A percentile compares a stretch with the other conserved stretches of the same genome.
Evolutionary conservation across 2,113 vertebrate genomes (phyloP).

Genomic region (Ictalurus furcatus): DNA sequence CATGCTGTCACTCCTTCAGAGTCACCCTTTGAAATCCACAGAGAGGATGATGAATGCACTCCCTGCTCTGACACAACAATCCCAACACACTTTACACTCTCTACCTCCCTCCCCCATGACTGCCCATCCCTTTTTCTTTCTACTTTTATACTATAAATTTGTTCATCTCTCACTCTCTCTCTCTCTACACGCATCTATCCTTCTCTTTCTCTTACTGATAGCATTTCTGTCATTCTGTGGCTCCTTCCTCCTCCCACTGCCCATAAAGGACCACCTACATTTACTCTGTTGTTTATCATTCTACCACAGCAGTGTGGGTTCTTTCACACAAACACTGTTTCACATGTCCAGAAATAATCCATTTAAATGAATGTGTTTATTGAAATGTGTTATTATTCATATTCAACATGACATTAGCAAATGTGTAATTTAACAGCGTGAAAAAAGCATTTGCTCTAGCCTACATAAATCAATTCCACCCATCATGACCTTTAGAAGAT

Average conservation of each 20-base stretch:
- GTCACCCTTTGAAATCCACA: conserved; percentile 38
- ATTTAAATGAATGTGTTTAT: background rate
- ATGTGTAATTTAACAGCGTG: background rate
- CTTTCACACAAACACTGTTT: background rate
- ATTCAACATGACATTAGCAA: conserved; percentile 9
- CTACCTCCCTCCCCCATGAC: conserved; percentile 15
- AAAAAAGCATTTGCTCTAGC: conserved; percentile 16
- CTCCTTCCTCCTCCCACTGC: conserved; percentile 10
- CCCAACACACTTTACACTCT: conserved; percentile 34
- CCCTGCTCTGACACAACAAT: conserved; percentile 45
- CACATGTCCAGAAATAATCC: conserved; percentile 17
- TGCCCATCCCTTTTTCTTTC: conserved; percentile 17
- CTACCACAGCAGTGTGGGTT: background rate
- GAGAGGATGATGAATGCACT: conserved; percentile 52
- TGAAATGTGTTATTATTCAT: background rate
- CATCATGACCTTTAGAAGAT: conserved; percentile 49
- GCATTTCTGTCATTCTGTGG: conserved; percentile 23
- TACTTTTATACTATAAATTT: conserved; percentile 13
- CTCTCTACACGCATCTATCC: conserved; percentile 2
- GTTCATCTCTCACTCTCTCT: conserved; percentile 32
- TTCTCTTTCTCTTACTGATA: conserved; percentile 33
- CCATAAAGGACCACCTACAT: conserved; percentile 25
- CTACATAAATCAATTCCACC: conserved; percentile 46
- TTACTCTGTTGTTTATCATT: conserved; percentile 29
- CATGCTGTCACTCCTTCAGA: conserved; percentile 42